Evolutionary conservation across 1,140 invertebrate species (phyloP).

Genomic region (Zaprionus africanus): DNA sequence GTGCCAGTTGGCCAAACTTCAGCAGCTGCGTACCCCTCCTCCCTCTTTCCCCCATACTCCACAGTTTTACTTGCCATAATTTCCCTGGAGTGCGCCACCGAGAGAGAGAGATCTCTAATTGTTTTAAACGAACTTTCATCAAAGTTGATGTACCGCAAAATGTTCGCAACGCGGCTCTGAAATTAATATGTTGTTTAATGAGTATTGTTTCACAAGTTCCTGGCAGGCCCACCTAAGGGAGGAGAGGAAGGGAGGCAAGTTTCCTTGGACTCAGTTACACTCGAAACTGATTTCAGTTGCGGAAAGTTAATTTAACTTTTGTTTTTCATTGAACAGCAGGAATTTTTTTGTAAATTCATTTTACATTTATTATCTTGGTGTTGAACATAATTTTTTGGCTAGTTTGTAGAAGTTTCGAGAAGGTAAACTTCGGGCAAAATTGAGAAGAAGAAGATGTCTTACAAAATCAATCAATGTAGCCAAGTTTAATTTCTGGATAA

Average conservation of each 20-base stretch:
- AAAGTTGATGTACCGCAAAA: constrained; percentile 54
- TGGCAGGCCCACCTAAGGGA: background rate
- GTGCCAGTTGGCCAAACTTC: constrained; percentile 78
- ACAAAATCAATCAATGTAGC: background rate
- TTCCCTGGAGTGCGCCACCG: constrained; percentile 58
- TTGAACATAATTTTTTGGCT: background rate
- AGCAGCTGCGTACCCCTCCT: constrained; percentile 4
- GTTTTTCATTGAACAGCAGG: background rate
- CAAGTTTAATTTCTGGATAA: background rate
- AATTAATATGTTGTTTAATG: constrained; percentile 59
- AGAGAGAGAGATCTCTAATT: constrained; percentile 61
- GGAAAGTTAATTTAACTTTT: constrained; percentile 9
- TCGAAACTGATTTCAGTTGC: constrained; percentile 16
- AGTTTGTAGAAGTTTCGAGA: background rate
- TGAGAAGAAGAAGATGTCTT: background rate
- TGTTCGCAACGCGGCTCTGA: constrained; percentile 44
- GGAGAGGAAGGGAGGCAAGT: background rate
- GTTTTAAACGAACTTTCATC: constrained; percentile 70
- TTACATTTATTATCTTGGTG: background rate
- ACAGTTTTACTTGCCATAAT: constrained; percentile 55
- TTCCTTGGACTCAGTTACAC: constrained; percentile 22
- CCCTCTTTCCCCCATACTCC: constrained; percentile 31
- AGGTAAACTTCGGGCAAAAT: background rate
- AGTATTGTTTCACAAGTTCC: constrained; percentile 53
- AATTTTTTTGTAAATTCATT: constrained; percentile 6